Evolutionary conservation across 2,797 vertebrate species (phyloP).

Genomic region (Odontamblyopus rebecca): DNA sequence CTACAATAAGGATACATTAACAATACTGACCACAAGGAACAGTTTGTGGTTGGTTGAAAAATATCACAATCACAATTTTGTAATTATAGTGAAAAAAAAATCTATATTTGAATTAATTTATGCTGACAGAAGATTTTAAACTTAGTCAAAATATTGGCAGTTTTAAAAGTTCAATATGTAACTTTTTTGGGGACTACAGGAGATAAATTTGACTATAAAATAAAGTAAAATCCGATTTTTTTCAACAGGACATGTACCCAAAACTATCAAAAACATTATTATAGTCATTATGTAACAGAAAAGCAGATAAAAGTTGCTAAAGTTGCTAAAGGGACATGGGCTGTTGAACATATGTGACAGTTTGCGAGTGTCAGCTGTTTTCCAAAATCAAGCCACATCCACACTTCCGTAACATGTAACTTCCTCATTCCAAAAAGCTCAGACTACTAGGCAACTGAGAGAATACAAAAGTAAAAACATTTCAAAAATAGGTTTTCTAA

Average conservation of each 20-base stretch:
- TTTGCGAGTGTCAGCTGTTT: conserved; percentile 45
- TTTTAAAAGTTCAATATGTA: too few relatives aligned
- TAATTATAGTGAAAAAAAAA: too few relatives aligned
- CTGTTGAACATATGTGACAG: conserved; percentile 43
- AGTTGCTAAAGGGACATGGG: neutral
- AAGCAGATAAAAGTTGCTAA: neutral
- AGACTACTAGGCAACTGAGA: neutral
- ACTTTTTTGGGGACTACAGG: too few relatives aligned
- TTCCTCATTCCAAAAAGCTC: conserved; percentile 3
- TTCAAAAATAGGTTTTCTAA: conserved; percentile 10
- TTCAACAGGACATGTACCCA: neutral
- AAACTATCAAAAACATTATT: neutral
- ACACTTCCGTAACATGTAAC: conserved; percentile 5
- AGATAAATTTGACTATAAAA: too few relatives aligned
- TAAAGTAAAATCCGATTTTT: neutral
- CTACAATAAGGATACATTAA: too few relatives aligned
- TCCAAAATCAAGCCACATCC: conserved; percentile 17
- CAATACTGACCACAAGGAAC: too few relatives aligned
- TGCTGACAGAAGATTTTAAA: too few relatives aligned
- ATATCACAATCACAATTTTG: too few relatives aligned
- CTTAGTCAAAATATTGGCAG: too few relatives aligned
- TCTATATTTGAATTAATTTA: too few relatives aligned
- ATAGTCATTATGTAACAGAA: neutral
- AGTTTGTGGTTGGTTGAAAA: too few relatives aligned
- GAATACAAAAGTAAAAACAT: neutral